Percentiles rank a stretch among this genome's conserved stretches.
phyloP scores from a whole-genome alignment of 2,797 vertebrate species.

The Onychomys torridus region DNA sequence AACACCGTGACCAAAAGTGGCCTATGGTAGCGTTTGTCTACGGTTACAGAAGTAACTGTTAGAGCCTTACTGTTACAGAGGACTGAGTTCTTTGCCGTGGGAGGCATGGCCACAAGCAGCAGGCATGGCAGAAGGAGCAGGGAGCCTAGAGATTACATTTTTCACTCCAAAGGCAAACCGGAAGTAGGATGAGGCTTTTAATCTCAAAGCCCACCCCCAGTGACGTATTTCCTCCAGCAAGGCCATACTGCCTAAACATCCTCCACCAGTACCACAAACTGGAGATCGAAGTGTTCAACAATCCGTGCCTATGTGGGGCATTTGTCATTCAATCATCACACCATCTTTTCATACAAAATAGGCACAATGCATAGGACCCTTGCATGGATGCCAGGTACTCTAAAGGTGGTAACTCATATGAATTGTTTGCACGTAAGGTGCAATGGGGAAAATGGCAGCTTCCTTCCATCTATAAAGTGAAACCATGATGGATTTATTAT shows the following conservation, averaged over 20 bases:
- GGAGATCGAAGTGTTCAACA: background rate
- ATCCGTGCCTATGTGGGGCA: background rate
- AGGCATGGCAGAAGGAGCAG: background rate
- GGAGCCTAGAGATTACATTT: background rate
- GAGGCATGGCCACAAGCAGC: no score
- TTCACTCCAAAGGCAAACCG: background rate
- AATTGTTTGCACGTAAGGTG: background rate
- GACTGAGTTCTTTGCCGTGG: background rate
- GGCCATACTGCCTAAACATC: background rate
- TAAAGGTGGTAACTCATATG: background rate
- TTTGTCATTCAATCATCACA: background rate
- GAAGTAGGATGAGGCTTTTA: background rate
- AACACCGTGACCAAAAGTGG: background rate
- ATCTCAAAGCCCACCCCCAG: background rate
- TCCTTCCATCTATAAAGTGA: background rate
- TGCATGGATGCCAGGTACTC: rapidly evolving
- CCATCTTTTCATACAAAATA: background rate
- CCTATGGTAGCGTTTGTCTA: background rate
- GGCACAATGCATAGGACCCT: background rate
- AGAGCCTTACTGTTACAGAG: background rate
- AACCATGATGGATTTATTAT: background rate
- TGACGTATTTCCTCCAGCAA: background rate
- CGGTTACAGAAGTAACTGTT: no score
- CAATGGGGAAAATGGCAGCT: background rate
- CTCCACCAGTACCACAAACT: background rate